Percentiles rank a stretch among this genome's conserved stretches.
phyloP scores from a whole-genome alignment of 2,113 vertebrate species.

The Aphyosemion australe region DNA sequence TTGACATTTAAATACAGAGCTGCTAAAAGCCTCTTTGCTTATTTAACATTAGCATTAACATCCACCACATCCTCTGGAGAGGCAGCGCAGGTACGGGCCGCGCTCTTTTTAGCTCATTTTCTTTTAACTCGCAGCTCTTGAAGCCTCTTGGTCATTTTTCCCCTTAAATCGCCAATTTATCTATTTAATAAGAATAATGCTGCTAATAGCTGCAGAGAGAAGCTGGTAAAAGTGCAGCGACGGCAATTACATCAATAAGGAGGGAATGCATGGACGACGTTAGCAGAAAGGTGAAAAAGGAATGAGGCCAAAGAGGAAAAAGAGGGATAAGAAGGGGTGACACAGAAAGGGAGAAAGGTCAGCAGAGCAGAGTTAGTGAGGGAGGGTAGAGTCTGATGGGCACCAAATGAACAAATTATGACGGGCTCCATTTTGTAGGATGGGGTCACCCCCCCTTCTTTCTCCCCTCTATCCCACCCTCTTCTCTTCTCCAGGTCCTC shows the following conservation, averaged over 20 bases:
- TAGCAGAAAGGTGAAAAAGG: conserved; percentile 47
- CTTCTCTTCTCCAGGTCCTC: conserved; percentile 80
- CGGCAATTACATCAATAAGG: conserved; percentile 22
- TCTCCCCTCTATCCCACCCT: conserved; percentile 74
- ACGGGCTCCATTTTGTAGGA: conserved; percentile 98
- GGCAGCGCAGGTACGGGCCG: conserved; percentile 33
- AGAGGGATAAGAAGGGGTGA: conserved; percentile 42
- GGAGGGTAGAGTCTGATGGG: conserved; percentile 95
- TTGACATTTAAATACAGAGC: conserved; percentile 76
- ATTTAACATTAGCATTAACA: conserved; percentile 71
- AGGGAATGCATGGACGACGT: conserved; percentile 26
- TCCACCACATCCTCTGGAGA: conserved; percentile 48
- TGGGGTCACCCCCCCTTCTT: conserved; percentile 76
- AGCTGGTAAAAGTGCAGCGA: conserved; percentile 7
- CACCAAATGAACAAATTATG: conserved; percentile 99
- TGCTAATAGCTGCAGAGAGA: conserved; percentile 27
- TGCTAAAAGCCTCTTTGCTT: conserved; percentile 77
- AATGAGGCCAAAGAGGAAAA: conserved; percentile 29
- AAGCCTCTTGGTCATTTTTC: conserved; percentile 11
- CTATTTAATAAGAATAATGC: conserved; percentile 56
- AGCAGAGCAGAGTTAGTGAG: conserved; percentile 89
- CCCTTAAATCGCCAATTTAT: conserved; percentile 43
- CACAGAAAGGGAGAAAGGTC: conserved; percentile 88
- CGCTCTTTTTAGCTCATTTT: conserved; percentile 47
- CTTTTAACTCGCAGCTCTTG: conserved; percentile 27